Evolutionary conservation across 2,113 vertebrate species (phyloP), one percentile per base, ranked within the genome.

Genomic region (Esox niger): DNA sequence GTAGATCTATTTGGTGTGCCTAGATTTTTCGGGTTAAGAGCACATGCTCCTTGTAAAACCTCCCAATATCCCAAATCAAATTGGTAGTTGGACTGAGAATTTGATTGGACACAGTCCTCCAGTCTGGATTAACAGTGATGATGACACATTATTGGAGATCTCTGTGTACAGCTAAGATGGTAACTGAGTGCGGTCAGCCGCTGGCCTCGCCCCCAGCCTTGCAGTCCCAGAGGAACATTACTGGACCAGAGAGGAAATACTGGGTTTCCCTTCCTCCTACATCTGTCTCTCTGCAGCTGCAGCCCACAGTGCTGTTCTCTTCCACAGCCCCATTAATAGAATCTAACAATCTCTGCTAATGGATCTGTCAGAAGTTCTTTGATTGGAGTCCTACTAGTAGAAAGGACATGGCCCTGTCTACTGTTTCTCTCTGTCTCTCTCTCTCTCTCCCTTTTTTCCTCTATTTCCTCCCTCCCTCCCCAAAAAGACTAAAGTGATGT

Each of bases 281-380:
- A 46, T 73, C 80, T 84, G 82, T 86, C 80, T 80, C 80, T 82
- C 77, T 75, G 9, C 59, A 63, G 77, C 68, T 62, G 57, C 68
- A 47, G 74, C 83, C 85, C 84, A 79, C 83, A 70, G 74, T 63
- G 71, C 79, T 75, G 83, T 84, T 86, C 80, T 82, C 79, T 70
- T 38, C 11, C 35, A n/a, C n/a, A 58, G 69, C 76, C 79, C 69
- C 13, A 69, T 80, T 86, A 86, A 87, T 88, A 87, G 84, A 87
- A 89, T 84, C 74, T 73, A 76, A 76, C 74, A 78, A 70, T 20
- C 70, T 78, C 64, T 66, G 74, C 72, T 86, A 86, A 89, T 86
- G 84, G 84, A 86, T 86, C 79, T 85, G 80, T 86, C 87, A 87
- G 71, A 78, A 86, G 83, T 77, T 83, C 74, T 57, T 69, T 66